These are phyloP conservation scores for Mizuhopecten yessoensis DNA, from an alignment of 1,140 invertebrate genomes.

Conservation along the genomic window DNA sequence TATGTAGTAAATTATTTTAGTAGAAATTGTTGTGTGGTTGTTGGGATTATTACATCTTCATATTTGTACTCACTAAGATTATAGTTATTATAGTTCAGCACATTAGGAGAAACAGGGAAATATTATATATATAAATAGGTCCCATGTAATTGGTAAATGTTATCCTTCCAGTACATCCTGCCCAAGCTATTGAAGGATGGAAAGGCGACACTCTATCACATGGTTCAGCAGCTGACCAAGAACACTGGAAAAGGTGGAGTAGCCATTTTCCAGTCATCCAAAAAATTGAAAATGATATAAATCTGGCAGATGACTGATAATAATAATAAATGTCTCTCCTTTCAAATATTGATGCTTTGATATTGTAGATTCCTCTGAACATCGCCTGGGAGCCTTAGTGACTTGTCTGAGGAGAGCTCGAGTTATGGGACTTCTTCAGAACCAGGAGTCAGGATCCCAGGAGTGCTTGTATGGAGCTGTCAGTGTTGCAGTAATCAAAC, in stretches of 20 bases:
- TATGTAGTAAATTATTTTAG: no score
- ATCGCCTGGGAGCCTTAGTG: slow-evolving; percentile 74
- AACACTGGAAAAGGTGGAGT: background rate
- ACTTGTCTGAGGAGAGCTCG: slow-evolving; percentile 77
- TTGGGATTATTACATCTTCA: no score
- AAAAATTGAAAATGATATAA: background rate
- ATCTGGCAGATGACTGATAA: background rate
- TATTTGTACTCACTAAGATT: no score
- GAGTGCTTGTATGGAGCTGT: slow-evolving; percentile 79
- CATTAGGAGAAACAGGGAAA: no score
- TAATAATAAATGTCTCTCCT: background rate
- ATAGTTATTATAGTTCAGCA: no score
- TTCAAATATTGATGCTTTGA: background rate
- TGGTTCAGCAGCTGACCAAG: slow-evolving; percentile 60
- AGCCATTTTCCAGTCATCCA: background rate
- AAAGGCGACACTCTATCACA: slow-evolving; percentile 67
- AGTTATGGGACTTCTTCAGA: slow-evolving; percentile 72
- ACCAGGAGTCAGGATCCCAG: slow-evolving; percentile 36
- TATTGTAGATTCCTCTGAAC: slow-evolving; percentile 47
- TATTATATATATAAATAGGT: no score
- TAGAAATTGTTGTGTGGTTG: no score
- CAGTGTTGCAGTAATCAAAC: slow-evolving; percentile 78
- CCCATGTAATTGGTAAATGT: no score
- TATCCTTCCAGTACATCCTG: slow-evolving; percentile 81
- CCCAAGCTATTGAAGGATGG: slow-evolving; percentile 76